Evolutionary conservation across 2,888 invertebrate genomes (phyloP).

Genomic region (Watsonalla cultraria): DNA sequence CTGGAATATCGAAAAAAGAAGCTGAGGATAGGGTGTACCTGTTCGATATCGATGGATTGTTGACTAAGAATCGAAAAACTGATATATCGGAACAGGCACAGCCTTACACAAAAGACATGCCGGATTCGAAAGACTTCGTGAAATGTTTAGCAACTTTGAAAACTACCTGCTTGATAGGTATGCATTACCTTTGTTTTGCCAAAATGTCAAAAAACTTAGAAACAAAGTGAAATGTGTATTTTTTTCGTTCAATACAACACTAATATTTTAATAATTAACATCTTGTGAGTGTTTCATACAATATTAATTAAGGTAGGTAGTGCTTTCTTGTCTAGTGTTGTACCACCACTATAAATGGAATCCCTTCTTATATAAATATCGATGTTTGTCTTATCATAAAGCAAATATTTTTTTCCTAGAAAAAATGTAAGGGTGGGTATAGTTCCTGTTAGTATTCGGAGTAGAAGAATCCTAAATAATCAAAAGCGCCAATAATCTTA

Average conservation of each 20-base stretch:
- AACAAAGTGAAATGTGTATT: background rate
- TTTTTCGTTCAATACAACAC: background rate
- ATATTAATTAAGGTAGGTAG: background rate
- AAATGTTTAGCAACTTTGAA: slow-evolving; percentile 87
- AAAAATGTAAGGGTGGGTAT: no score
- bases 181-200: background rate
- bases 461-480: no score
- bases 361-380: no score
- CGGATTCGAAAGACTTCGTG: slow-evolving; percentile 84
- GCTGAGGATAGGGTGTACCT: slow-evolving; percentile 91
- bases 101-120: slow-evolving; percentile 84
- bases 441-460: no score
- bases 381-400: no score
- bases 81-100: slow-evolving; percentile 81
- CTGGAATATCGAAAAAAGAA: slow-evolving; percentile 73
- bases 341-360: no score
- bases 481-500: no score
- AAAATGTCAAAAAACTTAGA: background rate
- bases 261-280: no score
- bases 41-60: slow-evolving; percentile 92
- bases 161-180: slow-evolving; percentile 90
- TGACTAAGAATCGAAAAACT: slow-evolving; percentile 81
- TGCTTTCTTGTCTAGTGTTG: background rate
- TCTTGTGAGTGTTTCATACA: no score
- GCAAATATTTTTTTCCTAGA: no score